phyloP scores from a whole-genome alignment of 2,797 vertebrate species.

The Natrix natrix region DNA sequence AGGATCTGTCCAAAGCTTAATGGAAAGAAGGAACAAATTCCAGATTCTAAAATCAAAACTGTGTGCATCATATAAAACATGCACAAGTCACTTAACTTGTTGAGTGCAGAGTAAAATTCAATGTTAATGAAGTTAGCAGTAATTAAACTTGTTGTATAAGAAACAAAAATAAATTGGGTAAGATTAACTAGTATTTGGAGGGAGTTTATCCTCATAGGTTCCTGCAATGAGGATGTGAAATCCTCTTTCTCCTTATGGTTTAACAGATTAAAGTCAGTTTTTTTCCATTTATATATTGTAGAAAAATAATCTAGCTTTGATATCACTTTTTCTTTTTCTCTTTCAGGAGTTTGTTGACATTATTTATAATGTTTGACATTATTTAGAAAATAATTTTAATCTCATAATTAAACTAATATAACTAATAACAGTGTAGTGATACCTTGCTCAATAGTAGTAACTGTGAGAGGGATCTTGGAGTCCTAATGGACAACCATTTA shows the following conservation, averaged over 20 bases:
- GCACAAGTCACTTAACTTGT: not conserved
- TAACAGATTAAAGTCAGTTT: not conserved
- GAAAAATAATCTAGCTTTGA: not conserved
- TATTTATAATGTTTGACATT: not conserved
- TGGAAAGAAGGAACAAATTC: not conserved
- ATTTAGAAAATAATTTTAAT: not conserved
- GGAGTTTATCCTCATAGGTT: not conserved
- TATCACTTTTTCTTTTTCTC: not conserved
- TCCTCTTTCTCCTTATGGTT: not conserved
- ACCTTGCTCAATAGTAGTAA: no score
- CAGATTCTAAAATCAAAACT: not conserved
- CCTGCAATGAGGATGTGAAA: not conserved
- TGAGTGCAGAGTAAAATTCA: not conserved
- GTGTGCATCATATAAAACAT: not conserved
- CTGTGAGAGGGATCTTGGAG: no score
- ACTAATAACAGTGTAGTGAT: no score
- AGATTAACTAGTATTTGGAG: not conserved
- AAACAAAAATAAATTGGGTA: not conserved
- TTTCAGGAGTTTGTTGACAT: not conserved
- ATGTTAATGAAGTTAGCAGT: not conserved
- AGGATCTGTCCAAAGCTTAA: not conserved
- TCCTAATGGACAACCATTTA: no score
- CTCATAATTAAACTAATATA: not conserved
- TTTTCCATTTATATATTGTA: not conserved
- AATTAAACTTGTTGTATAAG: not conserved